Conservation (phyloP, 2,888 invertebrate species). For the Neuroscelio doddi region DNA sequence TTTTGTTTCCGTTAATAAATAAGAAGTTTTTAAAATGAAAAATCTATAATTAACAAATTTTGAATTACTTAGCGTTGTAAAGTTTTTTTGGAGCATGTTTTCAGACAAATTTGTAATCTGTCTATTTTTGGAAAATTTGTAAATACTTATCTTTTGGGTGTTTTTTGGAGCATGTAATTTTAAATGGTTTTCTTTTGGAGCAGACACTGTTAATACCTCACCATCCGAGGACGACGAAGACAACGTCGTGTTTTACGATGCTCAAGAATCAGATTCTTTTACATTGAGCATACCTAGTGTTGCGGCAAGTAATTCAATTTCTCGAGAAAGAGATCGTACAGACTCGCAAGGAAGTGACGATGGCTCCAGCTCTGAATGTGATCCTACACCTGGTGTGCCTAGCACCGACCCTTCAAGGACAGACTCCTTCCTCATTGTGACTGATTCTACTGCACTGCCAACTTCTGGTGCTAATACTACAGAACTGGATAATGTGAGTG, state of each 20-base stretch:
- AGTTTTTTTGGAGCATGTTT: not conserved
- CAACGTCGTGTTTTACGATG: constrained; percentile 77
- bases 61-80: too few relatives aligned
- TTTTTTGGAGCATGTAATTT: too few relatives aligned
- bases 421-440: constrained; percentile 63
- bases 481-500: constrained; percentile 44
- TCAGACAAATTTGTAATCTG: not conserved
- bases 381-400: constrained; percentile 61
- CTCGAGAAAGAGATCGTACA: constrained; percentile 64
- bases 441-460: constrained; percentile 56
- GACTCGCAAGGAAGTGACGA: constrained; percentile 70
- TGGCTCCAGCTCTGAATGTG: constrained; percentile 71
- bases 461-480: constrained; percentile 46
- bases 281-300: constrained; percentile 63
- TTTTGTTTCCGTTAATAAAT: too few relatives aligned
- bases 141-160: not conserved
- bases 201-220: constrained; percentile 68
- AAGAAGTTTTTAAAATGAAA: too few relatives aligned
- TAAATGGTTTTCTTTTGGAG: not conserved
- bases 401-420: constrained; percentile 56
- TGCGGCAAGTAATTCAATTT: constrained; percentile 57
- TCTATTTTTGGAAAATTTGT: not conserved
- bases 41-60: too few relatives aligned
- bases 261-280: constrained; percentile 72
- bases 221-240: constrained; percentile 78